Evolutionary conservation across 2,113 vertebrate genomes (phyloP).

Genomic region (Ptilorrhoa leucosticta): DNA sequence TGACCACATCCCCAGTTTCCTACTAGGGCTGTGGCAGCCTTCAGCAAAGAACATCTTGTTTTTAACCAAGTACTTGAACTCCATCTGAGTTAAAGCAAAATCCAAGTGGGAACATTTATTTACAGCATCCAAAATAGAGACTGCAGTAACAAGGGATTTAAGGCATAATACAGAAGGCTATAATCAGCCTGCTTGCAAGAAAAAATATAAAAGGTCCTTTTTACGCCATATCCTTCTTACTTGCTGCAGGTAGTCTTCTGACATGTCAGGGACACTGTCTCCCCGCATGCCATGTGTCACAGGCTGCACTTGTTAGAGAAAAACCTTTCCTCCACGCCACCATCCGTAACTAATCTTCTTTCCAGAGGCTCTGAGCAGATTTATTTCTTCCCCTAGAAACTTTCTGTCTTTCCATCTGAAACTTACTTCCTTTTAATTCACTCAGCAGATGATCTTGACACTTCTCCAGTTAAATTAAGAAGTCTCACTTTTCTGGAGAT

Average conservation of each 20-base stretch:
- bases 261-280: not conserved
- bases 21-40: not conserved
- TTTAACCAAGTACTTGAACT: not conserved
- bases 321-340: not conserved
- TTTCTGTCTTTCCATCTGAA: not conserved
- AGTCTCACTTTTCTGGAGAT: conserved; percentile 46
- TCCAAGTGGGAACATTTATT: not conserved
- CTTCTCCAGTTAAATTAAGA: conserved; percentile 48
- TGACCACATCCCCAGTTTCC: not conserved
- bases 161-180: not conserved
- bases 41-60: not conserved
- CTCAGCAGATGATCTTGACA: conserved; percentile 49
- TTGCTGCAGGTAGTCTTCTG: not conserved
- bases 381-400: not conserved
- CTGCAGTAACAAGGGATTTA: not conserved
- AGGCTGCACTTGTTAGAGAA: not conserved
- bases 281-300: not conserved
- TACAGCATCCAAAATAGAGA: not conserved
- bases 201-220: not conserved
- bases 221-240: not conserved
- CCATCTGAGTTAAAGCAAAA: not conserved
- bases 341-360: not conserved
- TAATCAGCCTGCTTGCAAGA: not conserved
- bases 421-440: conserved; percentile 2
- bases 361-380: not conserved